Base-by-base conservation (phyloP, 2,888 invertebrate genomes). In the Cataglyphis rosenhaueri region DNA sequence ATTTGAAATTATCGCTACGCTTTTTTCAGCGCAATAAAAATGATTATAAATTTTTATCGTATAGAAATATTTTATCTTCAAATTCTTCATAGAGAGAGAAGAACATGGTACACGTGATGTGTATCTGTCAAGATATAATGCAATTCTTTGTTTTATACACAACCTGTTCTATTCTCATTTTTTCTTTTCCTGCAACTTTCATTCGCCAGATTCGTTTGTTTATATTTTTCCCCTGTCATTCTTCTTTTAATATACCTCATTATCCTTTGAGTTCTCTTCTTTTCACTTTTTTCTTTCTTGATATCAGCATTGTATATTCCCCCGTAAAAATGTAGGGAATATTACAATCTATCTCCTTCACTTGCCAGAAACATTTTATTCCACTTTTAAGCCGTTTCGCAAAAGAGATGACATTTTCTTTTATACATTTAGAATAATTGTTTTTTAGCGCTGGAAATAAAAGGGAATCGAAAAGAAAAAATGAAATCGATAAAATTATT, bases 311-410 rank as follows among this genome's bases (percentile, higher is more conserved):
- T 25, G 29, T 41, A 25, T 52, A 35, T 61, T 29, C 29, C 70
- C 81, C n/a, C 81, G 71, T 82, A 79, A 79, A 73, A 85, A 85
- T 85, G 79, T 83, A 57, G 65, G 59, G 8, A 57, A 75, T 78
- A 75, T 87, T 87, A 87, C 83, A 85, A 44, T 55, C 59, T 79
- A 68, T 81, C 48, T 78, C 5, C 32, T 25, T 48, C 59, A 70
- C 61, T 79, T 70, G 70, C 18, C 78, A 70, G 35, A 59, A 70
- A 38, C 32, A 29, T 81, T 81, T 81, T 62, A 64, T 64, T 64
- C n/a, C 1, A 38, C 18, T 74, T 82, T 41, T 68, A 68, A 68
- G 59, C 44, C 61, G 62, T n/a, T 25, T 35, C 10, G 41, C 52
- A 61, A 71, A 55, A 52, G 15, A 35, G 35, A 79, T 59, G 35